Evolutionary conservation across 2,113 vertebrate genomes (phyloP), one percentile per base, ranked within the genome.

Genomic region (Phocoena sinus): DNA sequence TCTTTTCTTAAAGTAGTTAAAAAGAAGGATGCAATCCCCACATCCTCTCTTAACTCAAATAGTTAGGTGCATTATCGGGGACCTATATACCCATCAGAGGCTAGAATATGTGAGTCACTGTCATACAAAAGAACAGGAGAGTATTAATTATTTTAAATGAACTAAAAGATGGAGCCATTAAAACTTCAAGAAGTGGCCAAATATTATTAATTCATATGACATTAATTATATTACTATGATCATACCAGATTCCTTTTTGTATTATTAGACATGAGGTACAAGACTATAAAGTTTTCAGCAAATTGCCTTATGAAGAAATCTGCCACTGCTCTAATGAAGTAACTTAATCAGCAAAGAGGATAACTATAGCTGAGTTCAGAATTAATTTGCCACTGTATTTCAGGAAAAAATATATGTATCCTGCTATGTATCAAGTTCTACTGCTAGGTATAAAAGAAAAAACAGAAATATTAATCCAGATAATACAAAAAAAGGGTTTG

Each of bases 191-290:
- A 98, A 97, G 74, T 98, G 93, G 84, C 77, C n/a, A 0, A 98
- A 97, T 96, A 98, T 98, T 98, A 98, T 96, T 98, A 98, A 98
- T 98, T 98, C 95, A 98, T 97, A 89, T 36, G 85, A 31, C 97
- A 97, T 98, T 98, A 96, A 98, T 98, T 98, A 98, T 96, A 83
- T 94, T 73, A 89, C 89, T 94, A 95, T 98, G 98, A 97, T 98
- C 93, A 97, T 94, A 95, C n/a, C 82, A 96, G 67, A 89, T 93
- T 96, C 96, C 17, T 82, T 97, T 98, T 98, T 86, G n/a, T 85
- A 62, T 89, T 93, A 97, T 97, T 97, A 96, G 74, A 96, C 96
- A 53, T 11, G 80, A 91, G 96, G 47, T 44, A 80, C 15, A 95
- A 95, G 65, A 38, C 20, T 95, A 93, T 84, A 80, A 97, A 97